Conservation (phyloP, 2,113 vertebrate species). For the Oenanthe melanoleuca region DNA sequence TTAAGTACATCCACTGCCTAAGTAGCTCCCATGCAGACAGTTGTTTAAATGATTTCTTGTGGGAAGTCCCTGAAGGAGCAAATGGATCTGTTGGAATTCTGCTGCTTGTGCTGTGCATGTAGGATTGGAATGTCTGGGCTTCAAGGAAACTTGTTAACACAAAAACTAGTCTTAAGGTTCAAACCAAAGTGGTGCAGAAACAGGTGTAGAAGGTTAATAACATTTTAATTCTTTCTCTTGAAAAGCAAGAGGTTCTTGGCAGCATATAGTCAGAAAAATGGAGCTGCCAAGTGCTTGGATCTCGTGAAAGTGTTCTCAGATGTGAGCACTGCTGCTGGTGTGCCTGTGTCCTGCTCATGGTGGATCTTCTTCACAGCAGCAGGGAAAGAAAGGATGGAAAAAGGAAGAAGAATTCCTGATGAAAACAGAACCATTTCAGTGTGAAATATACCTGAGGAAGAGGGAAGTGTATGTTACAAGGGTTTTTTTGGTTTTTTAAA, state of each 20-base stretch:
- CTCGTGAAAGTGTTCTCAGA: neutral
- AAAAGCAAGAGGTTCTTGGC: neutral
- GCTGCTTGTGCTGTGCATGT: neutral
- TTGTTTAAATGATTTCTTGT: neutral
- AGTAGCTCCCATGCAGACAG: neutral
- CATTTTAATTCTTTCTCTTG: neutral
- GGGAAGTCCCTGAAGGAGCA: neutral
- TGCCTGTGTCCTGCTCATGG: neutral
- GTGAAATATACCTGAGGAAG: neutral
- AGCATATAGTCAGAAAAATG: rapidly evolving
- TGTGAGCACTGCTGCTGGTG: rapidly evolving
- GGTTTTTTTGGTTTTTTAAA: too few relatives aligned
- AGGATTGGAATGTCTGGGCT: neutral
- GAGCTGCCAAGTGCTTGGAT: neutral
- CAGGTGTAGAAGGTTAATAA: neutral
- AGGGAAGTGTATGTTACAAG: rapidly evolving
- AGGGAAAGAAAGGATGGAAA: neutral
- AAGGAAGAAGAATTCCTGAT: neutral
- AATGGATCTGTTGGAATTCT: neutral
- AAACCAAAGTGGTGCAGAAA: neutral
- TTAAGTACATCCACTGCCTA: neutral
- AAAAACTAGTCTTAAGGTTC: neutral
- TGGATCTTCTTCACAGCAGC: neutral
- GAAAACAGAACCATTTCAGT: neutral
- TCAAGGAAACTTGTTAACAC: neutral